phyloP scores from a whole-genome alignment of 1,140 invertebrate species.

The Cardiocondyla obscurior region DNA sequence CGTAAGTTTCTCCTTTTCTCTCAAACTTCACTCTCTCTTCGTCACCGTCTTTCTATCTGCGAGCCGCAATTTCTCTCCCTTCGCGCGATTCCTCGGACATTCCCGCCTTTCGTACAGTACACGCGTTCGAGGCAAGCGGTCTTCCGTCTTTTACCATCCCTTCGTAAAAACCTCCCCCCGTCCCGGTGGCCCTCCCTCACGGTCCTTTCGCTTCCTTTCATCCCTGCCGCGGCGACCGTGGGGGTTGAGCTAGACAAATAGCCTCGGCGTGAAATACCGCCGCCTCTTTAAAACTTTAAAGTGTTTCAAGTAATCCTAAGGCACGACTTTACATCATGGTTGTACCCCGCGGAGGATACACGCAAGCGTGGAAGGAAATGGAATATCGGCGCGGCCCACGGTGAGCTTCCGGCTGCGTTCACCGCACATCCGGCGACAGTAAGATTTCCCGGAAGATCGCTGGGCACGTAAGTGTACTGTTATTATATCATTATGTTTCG shows the following conservation, averaged over 20 bases:
- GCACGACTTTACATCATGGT: slow-evolving; percentile 68
- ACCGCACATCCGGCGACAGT: slow-evolving; percentile 36
- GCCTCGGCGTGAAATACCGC: slow-evolving; percentile 78
- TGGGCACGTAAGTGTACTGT: slow-evolving; percentile 6
- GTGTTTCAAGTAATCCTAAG: slow-evolving; percentile 73
- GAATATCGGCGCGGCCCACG: slow-evolving; percentile 43
- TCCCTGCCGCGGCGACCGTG: slow-evolving; percentile 61
- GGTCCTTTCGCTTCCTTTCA: slow-evolving; percentile 37
- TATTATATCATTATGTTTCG: slow-evolving; percentile 41
- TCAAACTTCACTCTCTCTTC: slow-evolving; percentile 58
- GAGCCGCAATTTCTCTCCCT: slow-evolving; percentile 38
- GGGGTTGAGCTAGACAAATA: slow-evolving; percentile 80
- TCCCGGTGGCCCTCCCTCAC: not conserved
- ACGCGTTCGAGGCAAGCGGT: slow-evolving; percentile 14
- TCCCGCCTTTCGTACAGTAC: not conserved
- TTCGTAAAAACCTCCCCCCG: not conserved
- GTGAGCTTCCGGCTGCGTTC: slow-evolving; percentile 29
- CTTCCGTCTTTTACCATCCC: slow-evolving; percentile 53
- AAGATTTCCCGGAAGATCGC: slow-evolving; percentile 50
- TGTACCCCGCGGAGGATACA: slow-evolving; percentile 49
- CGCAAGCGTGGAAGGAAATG: slow-evolving; percentile 45
- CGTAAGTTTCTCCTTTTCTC: slow-evolving; percentile 48
- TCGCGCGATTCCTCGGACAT: slow-evolving; percentile 41
- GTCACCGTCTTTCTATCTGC: slow-evolving; percentile 33
- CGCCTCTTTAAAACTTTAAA: slow-evolving; percentile 77